These are phyloP conservation scores for Cheilosia scutellata DNA, from an alignment of 2,888 invertebrate genomes.

Conservation along the genomic window DNA sequence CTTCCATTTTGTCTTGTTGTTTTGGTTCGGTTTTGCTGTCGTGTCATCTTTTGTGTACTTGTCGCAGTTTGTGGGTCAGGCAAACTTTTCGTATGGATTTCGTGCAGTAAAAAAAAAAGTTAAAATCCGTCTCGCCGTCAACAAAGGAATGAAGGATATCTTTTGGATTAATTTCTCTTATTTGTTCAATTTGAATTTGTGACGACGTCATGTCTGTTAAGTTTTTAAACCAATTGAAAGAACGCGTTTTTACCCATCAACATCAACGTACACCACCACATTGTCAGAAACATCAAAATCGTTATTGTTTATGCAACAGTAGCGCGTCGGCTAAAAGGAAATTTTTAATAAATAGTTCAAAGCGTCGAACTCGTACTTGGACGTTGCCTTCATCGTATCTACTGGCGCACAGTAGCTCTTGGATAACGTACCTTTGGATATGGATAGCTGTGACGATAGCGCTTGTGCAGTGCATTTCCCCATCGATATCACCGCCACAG, in stretches of 20 bases:
- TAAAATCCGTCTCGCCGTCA: not conserved
- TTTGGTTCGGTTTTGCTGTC: slow-evolving; percentile 31
- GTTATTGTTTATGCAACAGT: slow-evolving; percentile 28
- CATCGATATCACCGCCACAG: slow-evolving; percentile 83
- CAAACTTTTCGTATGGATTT: slow-evolving; percentile 18
- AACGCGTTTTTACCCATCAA: not conserved
- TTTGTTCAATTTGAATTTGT: slow-evolving; percentile 68
- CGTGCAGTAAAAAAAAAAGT: not conserved
- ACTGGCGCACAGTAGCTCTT: slow-evolving; percentile 71
- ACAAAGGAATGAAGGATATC: slow-evolving; percentile 69
- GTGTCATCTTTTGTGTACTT: not conserved
- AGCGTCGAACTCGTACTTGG: slow-evolving; percentile 51
- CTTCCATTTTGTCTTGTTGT: slow-evolving; percentile 24
- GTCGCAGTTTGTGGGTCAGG: slow-evolving; percentile 26
- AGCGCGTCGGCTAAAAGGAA: slow-evolving; percentile 14
- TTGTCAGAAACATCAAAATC: slow-evolving; percentile 1
- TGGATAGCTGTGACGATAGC: slow-evolving; percentile 79
- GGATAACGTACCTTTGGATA: slow-evolving; percentile 80
- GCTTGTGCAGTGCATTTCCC: slow-evolving; percentile 82
- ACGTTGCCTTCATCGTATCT: slow-evolving; percentile 57
- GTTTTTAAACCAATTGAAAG: slow-evolving; percentile 51
- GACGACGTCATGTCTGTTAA: slow-evolving; percentile 70
- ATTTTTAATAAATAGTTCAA: slow-evolving; percentile 41
- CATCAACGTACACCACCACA: slow-evolving; percentile 10
- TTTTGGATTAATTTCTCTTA: slow-evolving; percentile 53